A percentile compares a stretch with the other conserved stretches of the same genome.
These are phyloP conservation scores for Arctopsyche grandis DNA, from an alignment of 1,140 invertebrate species.

Conservation along the genomic window DNA sequence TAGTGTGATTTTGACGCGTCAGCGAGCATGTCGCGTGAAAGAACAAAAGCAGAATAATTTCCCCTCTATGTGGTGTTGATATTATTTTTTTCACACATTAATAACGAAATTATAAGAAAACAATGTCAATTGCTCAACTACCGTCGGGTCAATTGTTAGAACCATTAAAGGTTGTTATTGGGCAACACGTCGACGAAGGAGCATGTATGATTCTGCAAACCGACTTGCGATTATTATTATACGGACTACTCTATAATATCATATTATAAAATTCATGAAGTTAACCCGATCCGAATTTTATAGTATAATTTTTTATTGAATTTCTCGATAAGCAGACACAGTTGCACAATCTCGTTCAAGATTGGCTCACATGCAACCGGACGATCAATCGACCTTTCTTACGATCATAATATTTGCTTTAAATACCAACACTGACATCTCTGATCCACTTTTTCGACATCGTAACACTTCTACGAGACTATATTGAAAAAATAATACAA, in stretches of 20 bases:
- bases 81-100: conserved; percentile 29
- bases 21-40: neutral
- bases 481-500: too few relatives aligned
- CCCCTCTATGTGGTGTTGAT: neutral
- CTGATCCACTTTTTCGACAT: neutral
- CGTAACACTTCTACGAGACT: too few relatives aligned
- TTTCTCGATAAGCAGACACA: neutral
- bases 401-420: neutral
- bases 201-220: neutral
- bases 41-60: conserved; percentile 5
- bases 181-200: neutral
- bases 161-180: conserved; percentile 23
- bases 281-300: too few relatives aligned
- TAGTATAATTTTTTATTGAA: neutral
- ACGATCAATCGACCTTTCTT: conserved; percentile 19
- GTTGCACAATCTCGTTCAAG: neutral
- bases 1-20: neutral
- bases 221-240: neutral
- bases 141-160: conserved; percentile 13
- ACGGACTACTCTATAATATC: neutral
- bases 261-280: neutral
- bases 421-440: neutral
- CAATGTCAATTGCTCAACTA: conserved; percentile 24
- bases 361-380: conserved; percentile 19
- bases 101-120: conserved; percentile 30